Conservation (phyloP, 64 coral and sea anemone species). For the Dendrophyllia cribrosa region DNA sequence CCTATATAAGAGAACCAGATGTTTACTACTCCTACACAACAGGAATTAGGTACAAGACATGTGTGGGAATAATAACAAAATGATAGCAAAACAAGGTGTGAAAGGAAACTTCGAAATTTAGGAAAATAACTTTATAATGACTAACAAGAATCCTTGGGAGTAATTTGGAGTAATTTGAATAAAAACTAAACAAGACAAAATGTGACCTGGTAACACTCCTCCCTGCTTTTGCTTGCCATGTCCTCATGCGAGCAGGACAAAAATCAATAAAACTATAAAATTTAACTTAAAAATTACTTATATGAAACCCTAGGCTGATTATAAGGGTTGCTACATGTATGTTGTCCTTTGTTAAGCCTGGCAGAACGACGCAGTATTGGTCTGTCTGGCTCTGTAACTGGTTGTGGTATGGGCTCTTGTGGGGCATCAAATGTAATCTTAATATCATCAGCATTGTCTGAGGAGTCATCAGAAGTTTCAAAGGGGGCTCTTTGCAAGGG, state of each 20-base stretch:
- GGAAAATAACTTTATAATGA: background rate
- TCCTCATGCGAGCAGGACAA: constrained; percentile 30
- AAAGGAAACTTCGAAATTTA: too few species aligned
- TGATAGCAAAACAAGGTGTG: too few species aligned
- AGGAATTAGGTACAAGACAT: background rate
- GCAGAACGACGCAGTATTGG: constrained; percentile 25
- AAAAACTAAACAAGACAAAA: background rate
- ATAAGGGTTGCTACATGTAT: background rate
- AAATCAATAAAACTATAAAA: background rate
- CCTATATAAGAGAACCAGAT: background rate
- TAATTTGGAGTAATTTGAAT: background rate
- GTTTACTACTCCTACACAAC: constrained; percentile 7
- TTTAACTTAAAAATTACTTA: background rate
- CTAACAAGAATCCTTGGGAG: too few species aligned
- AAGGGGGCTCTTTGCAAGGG: background rate
- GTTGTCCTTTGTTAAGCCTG: constrained; percentile 20
- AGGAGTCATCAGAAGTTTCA: background rate
- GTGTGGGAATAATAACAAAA: background rate
- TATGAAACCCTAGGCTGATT: background rate
- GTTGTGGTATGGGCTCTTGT: background rate
- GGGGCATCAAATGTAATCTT: background rate
- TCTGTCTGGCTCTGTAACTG: background rate
- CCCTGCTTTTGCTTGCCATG: constrained; percentile 60
- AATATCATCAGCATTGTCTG: constrained; percentile 8
- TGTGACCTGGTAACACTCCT: constrained; percentile 53